Base-by-base conservation (phyloP, 1,140 invertebrate genomes). In the Heliconius melpomene region DNA sequence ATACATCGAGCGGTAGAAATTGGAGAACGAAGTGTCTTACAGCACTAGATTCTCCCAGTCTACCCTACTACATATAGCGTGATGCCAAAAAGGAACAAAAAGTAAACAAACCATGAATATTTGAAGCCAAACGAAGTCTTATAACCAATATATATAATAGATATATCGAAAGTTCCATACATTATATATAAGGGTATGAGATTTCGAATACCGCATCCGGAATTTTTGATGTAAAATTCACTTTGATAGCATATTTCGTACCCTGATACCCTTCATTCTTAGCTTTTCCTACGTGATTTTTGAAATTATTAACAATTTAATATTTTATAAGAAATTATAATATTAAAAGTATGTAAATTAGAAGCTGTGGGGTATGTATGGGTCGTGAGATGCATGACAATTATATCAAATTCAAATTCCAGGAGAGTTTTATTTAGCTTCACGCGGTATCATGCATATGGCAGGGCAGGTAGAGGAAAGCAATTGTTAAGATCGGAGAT, bases 161-260 rank as follows among this genome's bases (percentile, higher is more conserved):
- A 9, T 36, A 18, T 72, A 38, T 66, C 23, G 60, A 60, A 66
- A 9, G 60, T 66, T 66, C 60, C 23, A 66, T 66, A 66, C 60
- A 66, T 66, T 26, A 66, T 66, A 26, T 26, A 26, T 66, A 23
- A 66, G 26, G 26, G 60, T 66, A 66, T 29, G 5, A 66, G 60
- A 66, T 29, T 66, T 66, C 26, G 26, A 66, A 66, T 66, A 29
- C 60, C 60, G 13, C 26, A 66, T 66, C 60, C 60, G 60, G 60
- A 66, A 66, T 71, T 50, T 38, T 71, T 40, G 38, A 74, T 72
- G 20, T 16, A 57, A 74, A 74, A 32, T 46, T 74, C 32, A 20
- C 52, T 52, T 46, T 52, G 52, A 75, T 66, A 66, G 60, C 60
- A 66, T 66, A 66, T 66, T 74, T 60, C 52, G 70, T 72, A 77